phyloP scores from a whole-genome alignment of 1,140 invertebrate species.

The Stratiolaelaps scimitus region DNA sequence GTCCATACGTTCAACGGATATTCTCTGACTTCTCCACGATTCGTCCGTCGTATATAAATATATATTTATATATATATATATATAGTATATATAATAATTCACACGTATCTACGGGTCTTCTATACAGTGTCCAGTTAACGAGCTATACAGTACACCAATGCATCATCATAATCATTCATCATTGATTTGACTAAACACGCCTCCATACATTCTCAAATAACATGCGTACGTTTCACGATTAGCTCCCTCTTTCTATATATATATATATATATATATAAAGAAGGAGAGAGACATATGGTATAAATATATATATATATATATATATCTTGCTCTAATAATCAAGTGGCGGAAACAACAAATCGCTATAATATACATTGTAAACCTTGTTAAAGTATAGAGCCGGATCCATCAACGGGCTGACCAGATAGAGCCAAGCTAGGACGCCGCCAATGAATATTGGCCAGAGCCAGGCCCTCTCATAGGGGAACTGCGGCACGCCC shows the following conservation, averaged over 20 bases:
- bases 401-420: not conserved
- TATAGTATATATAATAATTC: no score
- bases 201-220: not conserved
- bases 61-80: no score
- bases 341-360: not conserved
- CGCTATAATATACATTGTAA: not conserved
- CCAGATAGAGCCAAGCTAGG: not conserved
- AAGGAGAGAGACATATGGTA: no score
- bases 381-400: conserved; percentile 3
- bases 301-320: no score
- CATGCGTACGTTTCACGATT: not conserved
- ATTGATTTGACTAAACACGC: not conserved
- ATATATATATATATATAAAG: not conserved
- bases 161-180: not conserved
- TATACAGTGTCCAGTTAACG: no score
- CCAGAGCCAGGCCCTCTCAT: conserved; percentile 11
- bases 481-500: conserved; percentile 1
- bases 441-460: not conserved
- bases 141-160: conserved; percentile 2
- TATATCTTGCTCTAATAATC: not conserved
- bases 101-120: no score
- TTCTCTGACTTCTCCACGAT: no score
- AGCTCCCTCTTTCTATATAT: no score
- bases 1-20: no score
- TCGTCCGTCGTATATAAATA: no score